Evolutionary conservation across 2,113 vertebrate genomes (phyloP), one percentile per base, ranked within the genome.

Genomic region (Egretta garzetta): DNA sequence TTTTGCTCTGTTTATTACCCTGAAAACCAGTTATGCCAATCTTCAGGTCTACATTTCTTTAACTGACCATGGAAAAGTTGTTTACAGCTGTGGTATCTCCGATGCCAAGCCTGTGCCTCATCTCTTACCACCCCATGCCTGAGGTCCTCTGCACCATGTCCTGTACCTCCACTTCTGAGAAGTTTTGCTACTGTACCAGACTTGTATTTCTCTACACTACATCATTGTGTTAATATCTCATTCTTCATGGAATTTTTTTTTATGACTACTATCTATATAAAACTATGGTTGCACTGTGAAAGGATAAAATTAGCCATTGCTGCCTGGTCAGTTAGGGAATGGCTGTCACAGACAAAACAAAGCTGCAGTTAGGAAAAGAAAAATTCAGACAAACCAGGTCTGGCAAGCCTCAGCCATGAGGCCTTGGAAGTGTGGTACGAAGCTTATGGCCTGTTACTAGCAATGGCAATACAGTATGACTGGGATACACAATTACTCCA

Each of bases 211-310:
- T 77, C 26, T 85, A 35, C 12, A 4, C 8, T 19, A 27, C 24
- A 14, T 18, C 41, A 50, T 16, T 24, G 18, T 0, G 0, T n/a
- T 70, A 74, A 45, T 58, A 62, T 0, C 1, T 26, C 4, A 26
- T 49, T 20, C 12, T 56, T 3, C 8, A 3, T 32, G 13, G 24
- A n/a, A 27, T 32, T 12, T 10, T 52, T 10, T 58, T 53, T 41
- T n/a, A 3, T 37, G 59, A 8, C 1, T 45, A 5, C 5, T 63
- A 8, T 33, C 8, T 39, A 10, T 41, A 32, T 50, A 35, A 63
- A 88, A 35, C 4, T 56, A 3, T 19, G 12, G 8, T 58, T 62
- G 7, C 53, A 59, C 23, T 19, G 30, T 32, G 17, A 17, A 86
- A 82, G 8, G 37, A 47, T 30, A 76, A 89, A 84, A 84, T 43